Base-by-base conservation (phyloP, 2,888 invertebrate genomes). In the Drosophila mulleri region DNA sequence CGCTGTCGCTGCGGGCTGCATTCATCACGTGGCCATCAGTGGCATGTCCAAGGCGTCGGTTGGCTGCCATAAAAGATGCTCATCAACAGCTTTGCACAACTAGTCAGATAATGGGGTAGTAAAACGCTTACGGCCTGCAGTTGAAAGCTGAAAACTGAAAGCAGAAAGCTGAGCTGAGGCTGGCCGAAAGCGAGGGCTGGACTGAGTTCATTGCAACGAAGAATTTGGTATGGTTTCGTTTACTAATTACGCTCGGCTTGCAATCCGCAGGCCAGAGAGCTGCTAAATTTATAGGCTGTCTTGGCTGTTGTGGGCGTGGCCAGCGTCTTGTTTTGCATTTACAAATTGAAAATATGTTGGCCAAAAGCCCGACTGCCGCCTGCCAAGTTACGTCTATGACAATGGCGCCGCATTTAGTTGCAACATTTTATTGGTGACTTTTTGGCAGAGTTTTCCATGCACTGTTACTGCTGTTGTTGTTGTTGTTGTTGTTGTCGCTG, bases 401-500 rank as follows among this genome's bases (percentile, higher is more conserved):
- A 67, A 67, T 88, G 88, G 85, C 78, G 88, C 85, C 81, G 81
- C 75, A 86, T 88, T 87, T 88, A 89, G 84, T 90, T 89, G 88
- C 84, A 88, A 89, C 89, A 87, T 88, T 88, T 90, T 89, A 88
- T 90, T 89, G 90, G 82, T 78, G 83, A 74, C 75, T 88, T 88
- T 88, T 88, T 88, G 87, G 87, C 87, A 87, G 70, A 52, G 75
- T 54, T 77, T 71, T 52, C 52, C 23, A 39, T 61, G 54, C 61
- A 60, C 32, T 75, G 68, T 45, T 79, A 63, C 29, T 9, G 60
- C 26, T 75, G 67, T 42, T 79, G 69, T 32, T 67, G 26, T 53
- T 56, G 62, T 14, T 42, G 62, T n/a, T 41, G 26, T 54, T 59
- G 62, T 45, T 76, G 71, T 42, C 63, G 23, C 32, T 53, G 65